These are phyloP conservation scores for Campoplex nolae DNA, from an alignment of 2,888 invertebrate species.

Conservation along the genomic window DNA sequence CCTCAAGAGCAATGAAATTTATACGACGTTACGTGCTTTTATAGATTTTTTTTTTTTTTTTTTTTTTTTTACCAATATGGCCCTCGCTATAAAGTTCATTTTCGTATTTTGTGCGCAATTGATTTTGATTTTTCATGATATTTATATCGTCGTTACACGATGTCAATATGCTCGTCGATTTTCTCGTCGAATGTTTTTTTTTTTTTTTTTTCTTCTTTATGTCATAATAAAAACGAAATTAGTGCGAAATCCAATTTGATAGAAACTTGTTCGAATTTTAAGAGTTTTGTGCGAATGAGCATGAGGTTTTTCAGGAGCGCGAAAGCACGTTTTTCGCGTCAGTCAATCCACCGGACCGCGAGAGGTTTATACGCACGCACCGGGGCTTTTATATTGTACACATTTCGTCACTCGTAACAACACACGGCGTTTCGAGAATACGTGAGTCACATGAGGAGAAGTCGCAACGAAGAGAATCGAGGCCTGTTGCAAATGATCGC, in stretches of 20 bases:
- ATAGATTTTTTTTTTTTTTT: background rate
- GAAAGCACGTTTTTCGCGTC: background rate
- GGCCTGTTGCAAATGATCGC: constrained; percentile 32
- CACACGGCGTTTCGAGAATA: constrained; percentile 42
- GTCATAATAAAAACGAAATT: background rate
- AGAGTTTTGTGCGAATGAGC: background rate
- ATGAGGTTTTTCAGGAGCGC: background rate
- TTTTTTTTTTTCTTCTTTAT: background rate
- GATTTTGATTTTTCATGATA: too few species aligned
- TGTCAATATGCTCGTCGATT: background rate
- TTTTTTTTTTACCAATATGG: background rate
- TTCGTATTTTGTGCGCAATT: too few species aligned
- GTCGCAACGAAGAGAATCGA: constrained; percentile 16
- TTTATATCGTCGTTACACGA: too few species aligned
- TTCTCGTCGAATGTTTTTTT: background rate
- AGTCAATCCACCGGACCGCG: background rate
- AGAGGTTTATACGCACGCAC: background rate
- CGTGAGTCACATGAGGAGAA: constrained; percentile 38
- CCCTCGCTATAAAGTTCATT: too few species aligned
- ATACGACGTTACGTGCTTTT: background rate
- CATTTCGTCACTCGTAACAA: constrained; percentile 51
- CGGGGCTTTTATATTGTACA: constrained; percentile 9
- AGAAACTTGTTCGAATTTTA: background rate
- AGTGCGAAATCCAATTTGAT: background rate
- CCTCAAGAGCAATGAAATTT: background rate